These are phyloP conservation scores for Melinopterus prodromus DNA, from an alignment of 2,888 invertebrate genomes.

Conservation along the genomic window DNA sequence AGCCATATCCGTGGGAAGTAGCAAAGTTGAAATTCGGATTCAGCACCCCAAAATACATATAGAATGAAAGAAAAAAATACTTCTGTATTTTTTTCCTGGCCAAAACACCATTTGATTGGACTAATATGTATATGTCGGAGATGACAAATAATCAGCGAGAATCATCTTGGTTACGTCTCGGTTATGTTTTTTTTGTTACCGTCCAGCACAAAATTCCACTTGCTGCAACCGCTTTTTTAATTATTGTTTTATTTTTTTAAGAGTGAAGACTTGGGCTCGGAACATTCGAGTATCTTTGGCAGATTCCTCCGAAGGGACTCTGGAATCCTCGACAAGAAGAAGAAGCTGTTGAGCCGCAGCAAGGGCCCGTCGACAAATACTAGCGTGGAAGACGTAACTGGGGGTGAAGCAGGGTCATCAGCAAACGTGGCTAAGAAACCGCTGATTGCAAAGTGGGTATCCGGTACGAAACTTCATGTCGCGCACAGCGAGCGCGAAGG, in stretches of 20 bases:
- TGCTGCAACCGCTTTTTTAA: no score
- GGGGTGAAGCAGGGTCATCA: constrained; percentile 30
- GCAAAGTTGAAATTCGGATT: no score
- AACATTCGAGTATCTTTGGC: constrained; percentile 73
- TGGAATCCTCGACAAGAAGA: constrained; percentile 59
- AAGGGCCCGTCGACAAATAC: constrained; percentile 48
- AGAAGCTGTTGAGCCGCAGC: constrained; percentile 50
- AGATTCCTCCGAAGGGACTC: constrained; percentile 71
- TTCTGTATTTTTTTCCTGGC: no score
- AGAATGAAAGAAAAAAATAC: no score
- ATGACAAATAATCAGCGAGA: no score
- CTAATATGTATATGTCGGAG: no score
- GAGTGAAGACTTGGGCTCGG: constrained; percentile 78
- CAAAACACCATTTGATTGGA: no score
- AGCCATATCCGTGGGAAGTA: no score
- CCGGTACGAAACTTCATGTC: constrained; percentile 66
- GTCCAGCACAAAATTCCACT: no score
- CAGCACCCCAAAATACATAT: no score
- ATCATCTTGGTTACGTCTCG: no score
- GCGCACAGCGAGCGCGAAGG: constrained; percentile 73
- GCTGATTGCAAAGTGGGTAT: constrained; percentile 74
- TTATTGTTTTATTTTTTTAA: constrained; percentile 48
- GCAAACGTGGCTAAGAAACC: constrained; percentile 61
- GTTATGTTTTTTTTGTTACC: no score
- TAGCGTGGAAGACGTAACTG: constrained; percentile 42